phyloP scores from a whole-genome alignment of 2,113 vertebrate genomes.

The Nothocercus nigrocapillus region DNA sequence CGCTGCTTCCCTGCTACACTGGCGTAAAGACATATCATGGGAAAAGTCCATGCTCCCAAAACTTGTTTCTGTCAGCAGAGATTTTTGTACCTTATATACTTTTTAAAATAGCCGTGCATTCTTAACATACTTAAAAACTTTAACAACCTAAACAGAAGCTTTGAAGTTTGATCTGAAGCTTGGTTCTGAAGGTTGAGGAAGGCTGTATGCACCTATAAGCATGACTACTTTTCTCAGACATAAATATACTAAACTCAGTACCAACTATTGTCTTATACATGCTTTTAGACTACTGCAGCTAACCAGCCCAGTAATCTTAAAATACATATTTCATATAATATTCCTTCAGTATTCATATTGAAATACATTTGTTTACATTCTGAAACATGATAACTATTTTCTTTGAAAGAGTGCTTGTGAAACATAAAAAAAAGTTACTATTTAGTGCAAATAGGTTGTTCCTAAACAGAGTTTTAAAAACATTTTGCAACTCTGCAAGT shows the following conservation, averaged over 20 bases:
- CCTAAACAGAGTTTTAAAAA: not conserved
- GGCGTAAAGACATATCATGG: not conserved
- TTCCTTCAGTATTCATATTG: not conserved
- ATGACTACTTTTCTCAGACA: not conserved
- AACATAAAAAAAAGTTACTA: not conserved
- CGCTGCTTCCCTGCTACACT: not conserved
- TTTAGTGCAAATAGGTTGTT: not conserved
- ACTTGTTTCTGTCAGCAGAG: not conserved
- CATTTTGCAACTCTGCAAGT: not conserved
- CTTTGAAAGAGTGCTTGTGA: not conserved
- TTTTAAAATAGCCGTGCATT: not conserved
- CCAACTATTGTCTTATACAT: not conserved
- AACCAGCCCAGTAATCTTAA: not conserved
- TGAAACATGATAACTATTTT: not conserved
- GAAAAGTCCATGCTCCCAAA: not conserved
- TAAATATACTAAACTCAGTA: not conserved
- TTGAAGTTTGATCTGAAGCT: not conserved
- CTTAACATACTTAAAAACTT: not conserved
- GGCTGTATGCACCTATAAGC: not conserved
- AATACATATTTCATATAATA: not conserved
- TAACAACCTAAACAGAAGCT: not conserved
- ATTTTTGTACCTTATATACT: not conserved
- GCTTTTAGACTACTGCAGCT: not conserved
- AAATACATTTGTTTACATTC: not conserved
- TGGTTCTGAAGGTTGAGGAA: not conserved